Evolutionary conservation across 1,140 invertebrate genomes (phyloP).

Genomic region (Drosophila quadrilineata): DNA sequence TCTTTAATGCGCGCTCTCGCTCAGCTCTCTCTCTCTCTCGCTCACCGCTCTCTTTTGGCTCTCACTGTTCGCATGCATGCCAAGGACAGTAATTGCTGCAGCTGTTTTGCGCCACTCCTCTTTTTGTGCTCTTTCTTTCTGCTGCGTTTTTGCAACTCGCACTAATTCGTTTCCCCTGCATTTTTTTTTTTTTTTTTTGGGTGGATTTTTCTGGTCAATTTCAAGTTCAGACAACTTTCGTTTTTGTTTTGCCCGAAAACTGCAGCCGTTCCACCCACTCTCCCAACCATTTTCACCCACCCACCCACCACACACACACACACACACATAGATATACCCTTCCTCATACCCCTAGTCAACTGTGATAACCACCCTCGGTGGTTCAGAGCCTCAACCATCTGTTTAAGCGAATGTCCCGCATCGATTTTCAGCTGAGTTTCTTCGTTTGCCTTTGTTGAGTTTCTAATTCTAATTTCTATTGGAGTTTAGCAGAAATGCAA

Average conservation of each 20-base stretch:
- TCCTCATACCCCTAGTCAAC: conserved; percentile 4
- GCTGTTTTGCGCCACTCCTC: conserved; percentile 30
- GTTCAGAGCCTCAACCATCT: conserved; percentile 46
- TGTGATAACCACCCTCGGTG: conserved; percentile 25
- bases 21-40: not conserved
- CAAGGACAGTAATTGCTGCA: conserved; percentile 67
- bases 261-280: conserved; percentile 39
- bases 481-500: too few relatives aligned
- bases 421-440: conserved; percentile 40
- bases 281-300: too few relatives aligned
- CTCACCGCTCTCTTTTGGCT: not conserved
- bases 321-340: not conserved
- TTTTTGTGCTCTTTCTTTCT: conserved; percentile 1
- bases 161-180: conserved; percentile 45
- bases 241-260: conserved; percentile 69
- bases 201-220: conserved; percentile 31
- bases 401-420: conserved; percentile 27
- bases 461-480: not conserved
- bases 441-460: not conserved
- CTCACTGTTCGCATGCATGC: not conserved
- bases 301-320: not conserved
- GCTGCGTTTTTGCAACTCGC: conserved; percentile 40
- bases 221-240: conserved; percentile 77
- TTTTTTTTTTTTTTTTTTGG: conserved; percentile 14
- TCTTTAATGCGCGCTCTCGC: conserved; percentile 12